phyloP scores from a whole-genome alignment of 2,797 vertebrate species.

The Sphaeramia orbicularis region DNA sequence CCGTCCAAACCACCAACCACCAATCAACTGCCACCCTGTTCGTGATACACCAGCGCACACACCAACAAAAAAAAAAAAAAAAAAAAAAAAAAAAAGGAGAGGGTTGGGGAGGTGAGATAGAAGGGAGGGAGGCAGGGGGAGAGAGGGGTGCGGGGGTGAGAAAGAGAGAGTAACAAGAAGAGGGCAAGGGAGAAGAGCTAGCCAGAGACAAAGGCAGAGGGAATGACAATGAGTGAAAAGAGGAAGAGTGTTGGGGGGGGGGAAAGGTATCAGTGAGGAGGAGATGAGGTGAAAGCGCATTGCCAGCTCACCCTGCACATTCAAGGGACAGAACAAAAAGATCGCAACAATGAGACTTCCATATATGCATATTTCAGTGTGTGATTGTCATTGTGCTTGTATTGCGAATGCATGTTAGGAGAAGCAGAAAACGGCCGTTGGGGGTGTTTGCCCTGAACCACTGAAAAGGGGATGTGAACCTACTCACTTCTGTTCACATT shows the following conservation, averaged over 20 bases:
- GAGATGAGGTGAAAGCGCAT: conserved; percentile 53
- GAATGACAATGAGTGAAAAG: conserved; percentile 64
- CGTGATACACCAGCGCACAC: conserved; percentile 68
- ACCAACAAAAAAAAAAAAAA: conserved; percentile 50
- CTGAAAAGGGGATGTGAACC: conserved; percentile 79
- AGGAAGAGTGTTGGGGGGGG: conserved; percentile 26
- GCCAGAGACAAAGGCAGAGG: conserved; percentile 62
- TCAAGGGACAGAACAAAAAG: conserved; percentile 56
- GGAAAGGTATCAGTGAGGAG: conserved; percentile 17
- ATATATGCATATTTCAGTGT: conserved; percentile 24
- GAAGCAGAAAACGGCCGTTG: conserved; percentile 11
- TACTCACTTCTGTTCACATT: conserved; percentile 74
- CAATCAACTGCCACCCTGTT: conserved; percentile 70
- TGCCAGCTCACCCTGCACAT: conserved; percentile 40
- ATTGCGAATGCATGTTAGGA: background rate
- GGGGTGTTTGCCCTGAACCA: conserved; percentile 57
- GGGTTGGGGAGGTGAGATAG: conserved; percentile 27
- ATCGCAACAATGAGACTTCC: conserved; percentile 44
- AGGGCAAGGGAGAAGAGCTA: conserved; percentile 53
- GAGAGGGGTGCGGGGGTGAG: conserved; percentile 42
- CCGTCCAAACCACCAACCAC: conserved; percentile 72
- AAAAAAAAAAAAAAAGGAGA: background rate
- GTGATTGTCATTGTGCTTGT: conserved; percentile 9
- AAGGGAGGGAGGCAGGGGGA: conserved; percentile 12
- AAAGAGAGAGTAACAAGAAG: conserved; percentile 54